Base-by-base conservation (phyloP, 2,888 invertebrate genomes). In the Cosmia pyralina region DNA sequence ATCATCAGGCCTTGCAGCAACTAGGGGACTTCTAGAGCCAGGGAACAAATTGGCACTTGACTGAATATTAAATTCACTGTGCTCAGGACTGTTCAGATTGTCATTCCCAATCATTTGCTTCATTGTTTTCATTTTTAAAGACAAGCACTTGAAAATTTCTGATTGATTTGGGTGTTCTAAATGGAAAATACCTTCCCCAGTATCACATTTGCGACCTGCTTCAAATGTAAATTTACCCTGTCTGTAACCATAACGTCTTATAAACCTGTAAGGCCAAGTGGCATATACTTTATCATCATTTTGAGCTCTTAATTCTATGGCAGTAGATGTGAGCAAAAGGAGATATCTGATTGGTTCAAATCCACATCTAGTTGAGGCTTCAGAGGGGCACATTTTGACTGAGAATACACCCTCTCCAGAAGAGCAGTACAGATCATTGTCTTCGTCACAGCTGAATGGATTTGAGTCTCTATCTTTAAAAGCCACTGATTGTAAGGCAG, bases 211-310 rank as follows among this genome's bases (percentile, higher is more conserved):
- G 75, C 98, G 96, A 0, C 98, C 98, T 34, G 98, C 98, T 96
- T 98, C 98, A 92, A 98, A 98, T 52, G 98, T 98, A 90, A 98
- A 98, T 92, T 98, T 98, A 58, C 98, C 98, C 91, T 98, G 97
- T 85, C 98, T 97, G 88, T 98, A 98, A n/a, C 98, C 98, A 92
- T 98, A 98, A 77, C 98, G 96, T 77, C 98, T 96, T 82, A 98
- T 98, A 89, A 97, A 98, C 85, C 98, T 97, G 92, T 98, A 98
- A 62, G 98, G 98, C 98, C 98, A 98, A 64, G 97, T 98, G 77
- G 97, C 98, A 87, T 97, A 94, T 34, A 97, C 92, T 83, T 97
- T 97, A 86, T 96, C 97, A 84, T 97, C 96, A 88, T 97, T 97
- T 67, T 97, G 95, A 88, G 97, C 97, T 89, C 97, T 96, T 83